These are phyloP conservation scores for Zoroaster sp. DNA, from an alignment of 53 echinoderm and acorn worm species.

Conservation along the genomic window DNA sequence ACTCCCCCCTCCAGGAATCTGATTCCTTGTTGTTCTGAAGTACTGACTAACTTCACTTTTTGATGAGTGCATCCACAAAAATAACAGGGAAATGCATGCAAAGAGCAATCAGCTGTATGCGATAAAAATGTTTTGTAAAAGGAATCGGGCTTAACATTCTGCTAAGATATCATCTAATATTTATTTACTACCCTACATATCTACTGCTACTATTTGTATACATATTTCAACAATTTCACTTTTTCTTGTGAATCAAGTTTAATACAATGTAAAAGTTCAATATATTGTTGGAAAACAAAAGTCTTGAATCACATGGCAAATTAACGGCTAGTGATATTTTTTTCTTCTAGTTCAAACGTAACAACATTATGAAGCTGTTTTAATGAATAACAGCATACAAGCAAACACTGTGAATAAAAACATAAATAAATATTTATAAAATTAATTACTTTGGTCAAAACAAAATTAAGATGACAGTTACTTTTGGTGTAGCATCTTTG, in stretches of 20 bases:
- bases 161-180: too few species aligned
- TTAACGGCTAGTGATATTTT: background rate
- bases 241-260: background rate
- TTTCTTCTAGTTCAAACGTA: background rate
- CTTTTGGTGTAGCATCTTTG: background rate
- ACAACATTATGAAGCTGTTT: background rate
- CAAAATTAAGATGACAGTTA: background rate
- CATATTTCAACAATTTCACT: background rate
- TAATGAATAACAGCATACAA: background rate
- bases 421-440: background rate
- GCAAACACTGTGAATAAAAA: background rate
- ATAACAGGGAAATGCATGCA: background rate
- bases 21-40: too few species aligned
- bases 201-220: background rate
- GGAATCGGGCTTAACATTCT: too few species aligned
- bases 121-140: too few species aligned
- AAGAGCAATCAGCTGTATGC: too few species aligned
- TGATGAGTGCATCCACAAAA: background rate
- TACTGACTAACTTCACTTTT: background rate
- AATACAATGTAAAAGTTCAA: background rate
- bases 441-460: background rate
- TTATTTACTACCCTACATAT: background rate
- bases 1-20: too few species aligned
- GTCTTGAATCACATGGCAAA: conserved; percentile 46
- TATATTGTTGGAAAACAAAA: background rate